A percentile compares a stretch with the other conserved stretches of the same genome.
These are phyloP conservation scores for Misgurnus mizolepis DNA, from an alignment of 2,113 vertebrate genomes.

Conservation along the genomic window DNA sequence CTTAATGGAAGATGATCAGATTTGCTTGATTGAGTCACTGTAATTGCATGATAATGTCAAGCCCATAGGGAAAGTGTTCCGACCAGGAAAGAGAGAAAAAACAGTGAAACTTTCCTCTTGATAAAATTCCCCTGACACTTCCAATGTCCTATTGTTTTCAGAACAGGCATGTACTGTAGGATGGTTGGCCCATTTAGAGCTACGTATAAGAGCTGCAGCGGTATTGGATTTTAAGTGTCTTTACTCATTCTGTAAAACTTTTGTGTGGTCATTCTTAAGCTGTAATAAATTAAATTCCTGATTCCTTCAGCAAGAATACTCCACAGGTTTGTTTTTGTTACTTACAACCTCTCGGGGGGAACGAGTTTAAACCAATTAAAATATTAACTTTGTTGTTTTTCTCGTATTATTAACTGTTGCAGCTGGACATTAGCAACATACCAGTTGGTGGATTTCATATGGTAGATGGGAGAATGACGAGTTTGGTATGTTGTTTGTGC, in stretches of 20 bases:
- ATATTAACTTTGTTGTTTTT: background rate
- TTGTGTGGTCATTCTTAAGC: background rate
- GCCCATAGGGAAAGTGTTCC: no score
- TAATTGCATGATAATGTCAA: background rate
- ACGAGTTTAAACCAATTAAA: background rate
- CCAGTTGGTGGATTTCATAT: background rate
- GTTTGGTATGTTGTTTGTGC: constrained; percentile 1
- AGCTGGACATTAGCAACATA: no score
- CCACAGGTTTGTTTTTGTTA: background rate
- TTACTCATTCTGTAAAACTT: background rate
- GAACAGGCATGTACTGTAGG: background rate
- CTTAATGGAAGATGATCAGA: no score
- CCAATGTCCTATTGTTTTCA: constrained; percentile 29
- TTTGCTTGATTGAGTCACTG: no score
- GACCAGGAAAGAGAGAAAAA: background rate
- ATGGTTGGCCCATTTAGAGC: background rate
- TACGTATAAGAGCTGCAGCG: background rate
- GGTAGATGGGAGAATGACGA: background rate
- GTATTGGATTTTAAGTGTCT: background rate
- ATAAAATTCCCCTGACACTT: constrained; percentile 33
- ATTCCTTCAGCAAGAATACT: background rate
- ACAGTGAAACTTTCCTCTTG: constrained; percentile 2
- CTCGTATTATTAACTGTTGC: background rate
- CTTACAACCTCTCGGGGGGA: background rate
- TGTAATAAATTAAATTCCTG: background rate